Evolutionary conservation across 1,140 invertebrate genomes (phyloP), one percentile per base, ranked within the genome.

Genomic region (Ceratina calcarata): DNA sequence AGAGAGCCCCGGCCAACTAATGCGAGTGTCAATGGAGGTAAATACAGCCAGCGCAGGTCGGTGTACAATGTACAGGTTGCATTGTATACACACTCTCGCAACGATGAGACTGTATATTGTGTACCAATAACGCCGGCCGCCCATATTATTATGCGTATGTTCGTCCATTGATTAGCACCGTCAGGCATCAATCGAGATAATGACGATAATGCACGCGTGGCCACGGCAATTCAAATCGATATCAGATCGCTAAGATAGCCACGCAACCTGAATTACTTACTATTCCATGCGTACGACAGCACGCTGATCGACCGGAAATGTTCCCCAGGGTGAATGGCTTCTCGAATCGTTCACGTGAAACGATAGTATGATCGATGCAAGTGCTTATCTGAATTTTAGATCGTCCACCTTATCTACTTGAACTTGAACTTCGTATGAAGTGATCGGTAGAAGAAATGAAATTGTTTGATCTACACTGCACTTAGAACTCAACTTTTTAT

Each of bases 141-240:
- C 45, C 45, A 61, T 70, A 81, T 84, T 85, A 85, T 84, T 78
- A 81, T 58, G 51, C 37, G 13, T 20, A 72, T 68, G 37, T 37
- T 45, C 77, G 49, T 6, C 10, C 67, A 62, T 84, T 81, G 78
- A 78, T 61, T 69, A 32, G 58, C 24, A n/a, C 72, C 78, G 81
- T 83, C 64, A 68, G n/a, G 62, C 83, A 66, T 55, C 78, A 84
- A 85, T 85, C 82, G 73, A 78, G 64, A 84, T 81, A 84, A 85
- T 84, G 58, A 64, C 60, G 72, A 62, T 73, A 85, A 85, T 76
- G 37, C 37, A 60, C 18, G 49, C 8, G 61, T 16, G 49, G 24
- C n/a, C 66, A 58, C n/a, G 15, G 22, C 58, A 6, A 45, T 45
- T 45, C 58, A 6, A 45, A 3, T 45, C 58, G 49, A n/a, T n/a